phyloP scores from a whole-genome alignment of 2,888 invertebrate species.

The Melikaiella ostensackeni region DNA sequence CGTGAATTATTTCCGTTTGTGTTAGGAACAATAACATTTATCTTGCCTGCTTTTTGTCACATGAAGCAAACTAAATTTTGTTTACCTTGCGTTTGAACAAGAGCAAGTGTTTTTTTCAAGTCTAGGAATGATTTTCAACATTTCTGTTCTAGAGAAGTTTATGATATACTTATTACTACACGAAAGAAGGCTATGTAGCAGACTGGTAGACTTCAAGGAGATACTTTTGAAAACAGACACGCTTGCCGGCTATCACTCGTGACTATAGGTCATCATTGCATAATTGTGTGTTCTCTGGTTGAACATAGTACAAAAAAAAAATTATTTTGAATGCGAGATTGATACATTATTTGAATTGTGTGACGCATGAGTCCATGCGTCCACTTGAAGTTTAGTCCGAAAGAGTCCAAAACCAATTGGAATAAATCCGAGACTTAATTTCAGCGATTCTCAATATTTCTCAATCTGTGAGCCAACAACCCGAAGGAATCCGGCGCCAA shows the following conservation, averaged over 20 bases:
- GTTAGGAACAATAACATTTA: not conserved
- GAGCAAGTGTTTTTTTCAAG: not conserved
- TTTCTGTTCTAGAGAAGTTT: not conserved
- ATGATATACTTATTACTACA: not conserved
- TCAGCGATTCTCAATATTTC: too few relatives aligned
- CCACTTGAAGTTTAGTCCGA: too few relatives aligned
- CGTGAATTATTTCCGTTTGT: not conserved
- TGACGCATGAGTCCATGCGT: too few relatives aligned
- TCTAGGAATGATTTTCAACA: not conserved
- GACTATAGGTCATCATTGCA: constrained; percentile 44
- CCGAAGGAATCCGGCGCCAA: too few relatives aligned
- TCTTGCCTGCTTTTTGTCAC: too few relatives aligned
- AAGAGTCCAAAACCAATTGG: too few relatives aligned
- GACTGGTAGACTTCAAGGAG: not conserved
- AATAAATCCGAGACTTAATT: too few relatives aligned
- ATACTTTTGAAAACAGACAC: not conserved
- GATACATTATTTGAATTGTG: too few relatives aligned
- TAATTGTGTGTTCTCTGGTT: not conserved
- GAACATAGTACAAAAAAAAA: not conserved
- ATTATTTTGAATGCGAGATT: not conserved
- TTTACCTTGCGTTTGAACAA: not conserved
- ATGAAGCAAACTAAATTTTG: too few relatives aligned
- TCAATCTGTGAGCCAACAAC: too few relatives aligned
- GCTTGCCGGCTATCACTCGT: not conserved
- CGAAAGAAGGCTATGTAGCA: not conserved